phyloP scores from a whole-genome alignment of 2,113 vertebrate genomes.

The Pseudonaja textilis region DNA sequence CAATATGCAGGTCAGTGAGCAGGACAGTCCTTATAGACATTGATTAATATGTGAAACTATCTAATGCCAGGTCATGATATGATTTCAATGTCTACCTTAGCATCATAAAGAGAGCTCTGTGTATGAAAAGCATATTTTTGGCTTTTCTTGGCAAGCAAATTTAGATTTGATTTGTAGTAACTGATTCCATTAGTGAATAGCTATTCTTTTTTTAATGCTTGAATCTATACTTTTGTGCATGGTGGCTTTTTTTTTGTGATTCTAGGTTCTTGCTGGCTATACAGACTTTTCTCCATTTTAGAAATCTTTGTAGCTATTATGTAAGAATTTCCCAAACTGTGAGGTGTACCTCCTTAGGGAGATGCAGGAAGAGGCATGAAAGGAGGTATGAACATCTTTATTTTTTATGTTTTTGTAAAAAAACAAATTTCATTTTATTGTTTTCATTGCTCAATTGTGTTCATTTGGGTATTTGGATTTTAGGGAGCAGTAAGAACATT shows the following conservation, averaged over 20 bases:
- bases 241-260: background rate
- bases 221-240: background rate
- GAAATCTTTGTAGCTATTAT: background rate
- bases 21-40: background rate
- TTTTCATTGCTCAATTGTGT: background rate
- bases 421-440: background rate
- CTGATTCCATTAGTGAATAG: background rate
- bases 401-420: background rate
- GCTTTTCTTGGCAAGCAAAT: background rate
- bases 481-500: background rate
- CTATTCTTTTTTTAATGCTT: background rate
- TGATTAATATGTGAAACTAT: background rate
- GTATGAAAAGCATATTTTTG: background rate
- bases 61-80: background rate
- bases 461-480: background rate
- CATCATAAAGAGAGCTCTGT: background rate
- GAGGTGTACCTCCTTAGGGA: background rate
- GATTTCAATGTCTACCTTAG: background rate
- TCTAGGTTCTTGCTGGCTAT: background rate
- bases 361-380: background rate
- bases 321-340: background rate
- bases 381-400: background rate
- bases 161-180: background rate
- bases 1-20: background rate
- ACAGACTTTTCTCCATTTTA: background rate